Percentiles rank a stretch among this genome's conserved stretches.
phyloP scores from a whole-genome alignment of 2,888 invertebrate genomes.

The Dryadula phaetusa region DNA sequence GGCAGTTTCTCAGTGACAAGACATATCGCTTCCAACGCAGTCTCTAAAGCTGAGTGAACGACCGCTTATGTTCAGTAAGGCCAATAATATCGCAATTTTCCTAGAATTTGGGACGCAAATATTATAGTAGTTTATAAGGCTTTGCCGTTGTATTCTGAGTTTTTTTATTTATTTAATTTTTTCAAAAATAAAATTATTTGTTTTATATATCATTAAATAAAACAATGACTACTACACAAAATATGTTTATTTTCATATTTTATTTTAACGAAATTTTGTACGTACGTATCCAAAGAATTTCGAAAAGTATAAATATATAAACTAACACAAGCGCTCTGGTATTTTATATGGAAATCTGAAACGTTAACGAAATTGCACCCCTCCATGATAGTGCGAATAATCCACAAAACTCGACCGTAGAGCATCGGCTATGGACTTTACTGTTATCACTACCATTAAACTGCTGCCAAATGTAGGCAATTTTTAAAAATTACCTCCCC shows the following conservation, averaged over 20 bases:
- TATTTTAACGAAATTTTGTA: background rate
- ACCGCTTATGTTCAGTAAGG: conserved; percentile 39
- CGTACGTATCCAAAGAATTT: background rate
- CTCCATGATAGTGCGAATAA: conserved; percentile 72
- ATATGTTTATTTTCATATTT: background rate
- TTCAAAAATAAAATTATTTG: no score
- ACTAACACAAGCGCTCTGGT: conserved; percentile 42
- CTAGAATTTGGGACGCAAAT: conserved; percentile 30
- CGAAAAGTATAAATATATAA: background rate
- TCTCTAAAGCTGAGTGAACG: conserved; percentile 43
- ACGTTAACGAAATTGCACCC: conserved; percentile 72
- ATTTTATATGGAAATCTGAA: conserved; percentile 67
- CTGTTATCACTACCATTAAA: conserved; percentile 79
- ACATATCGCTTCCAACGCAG: conserved; percentile 39
- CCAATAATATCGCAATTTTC: conserved; percentile 41
- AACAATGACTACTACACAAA: no score
- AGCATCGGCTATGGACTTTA: conserved; percentile 80
- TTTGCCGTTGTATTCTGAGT: background rate
- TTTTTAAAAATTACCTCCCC: conserved; percentile 77
- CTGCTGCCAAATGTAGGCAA: conserved; percentile 76
- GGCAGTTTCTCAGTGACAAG: conserved; percentile 37
- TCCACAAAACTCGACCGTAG: conserved; percentile 70
- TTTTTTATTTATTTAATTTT: background rate
- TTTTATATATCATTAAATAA: no score
- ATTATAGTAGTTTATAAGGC: conserved; percentile 24